Conservation (phyloP, 2,888 invertebrate genomes). For the Tridacna crocea region DNA sequence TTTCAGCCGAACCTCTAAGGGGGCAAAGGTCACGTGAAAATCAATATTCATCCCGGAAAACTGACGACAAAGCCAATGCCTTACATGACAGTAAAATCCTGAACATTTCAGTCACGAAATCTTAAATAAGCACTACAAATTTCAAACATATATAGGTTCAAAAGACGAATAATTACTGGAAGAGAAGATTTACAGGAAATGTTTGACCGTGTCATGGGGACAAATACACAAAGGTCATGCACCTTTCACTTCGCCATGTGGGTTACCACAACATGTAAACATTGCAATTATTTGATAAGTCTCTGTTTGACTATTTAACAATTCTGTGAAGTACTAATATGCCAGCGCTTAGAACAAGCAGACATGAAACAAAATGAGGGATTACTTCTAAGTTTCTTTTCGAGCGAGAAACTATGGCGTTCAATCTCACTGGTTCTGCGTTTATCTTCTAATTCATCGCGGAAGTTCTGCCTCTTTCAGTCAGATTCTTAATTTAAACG, state of each 20-base stretch:
- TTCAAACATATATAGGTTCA: background rate
- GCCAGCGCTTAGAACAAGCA: too few relatives aligned
- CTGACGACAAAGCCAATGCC: background rate
- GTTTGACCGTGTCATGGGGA: slow-evolving; percentile 76
- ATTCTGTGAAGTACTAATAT: too few relatives aligned
- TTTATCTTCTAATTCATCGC: background rate
- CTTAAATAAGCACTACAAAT: background rate
- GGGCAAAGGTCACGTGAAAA: slow-evolving; percentile 78
- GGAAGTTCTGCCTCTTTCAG: background rate
- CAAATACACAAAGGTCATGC: slow-evolving; percentile 80
- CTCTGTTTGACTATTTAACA: too few relatives aligned
- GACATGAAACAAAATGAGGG: too few relatives aligned
- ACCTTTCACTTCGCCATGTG: slow-evolving; percentile 61
- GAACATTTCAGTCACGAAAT: background rate
- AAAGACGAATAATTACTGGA: background rate
- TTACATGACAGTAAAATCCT: background rate
- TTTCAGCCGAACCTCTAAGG: slow-evolving; percentile 20
- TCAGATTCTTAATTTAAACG: too few relatives aligned
- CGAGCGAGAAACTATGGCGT: slow-evolving; percentile 11
- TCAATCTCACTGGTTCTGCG: slow-evolving; percentile 10
- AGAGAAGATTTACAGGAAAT: background rate
- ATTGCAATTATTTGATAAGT: background rate
- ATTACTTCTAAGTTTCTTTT: background rate
- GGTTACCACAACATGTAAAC: background rate
- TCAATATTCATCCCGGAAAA: slow-evolving; percentile 34